Percentiles rank a stretch among this genome's conserved stretches.
Evolutionary conservation across 2,888 invertebrate genomes (phyloP).

Genomic region (Drosophila borealis): DNA sequence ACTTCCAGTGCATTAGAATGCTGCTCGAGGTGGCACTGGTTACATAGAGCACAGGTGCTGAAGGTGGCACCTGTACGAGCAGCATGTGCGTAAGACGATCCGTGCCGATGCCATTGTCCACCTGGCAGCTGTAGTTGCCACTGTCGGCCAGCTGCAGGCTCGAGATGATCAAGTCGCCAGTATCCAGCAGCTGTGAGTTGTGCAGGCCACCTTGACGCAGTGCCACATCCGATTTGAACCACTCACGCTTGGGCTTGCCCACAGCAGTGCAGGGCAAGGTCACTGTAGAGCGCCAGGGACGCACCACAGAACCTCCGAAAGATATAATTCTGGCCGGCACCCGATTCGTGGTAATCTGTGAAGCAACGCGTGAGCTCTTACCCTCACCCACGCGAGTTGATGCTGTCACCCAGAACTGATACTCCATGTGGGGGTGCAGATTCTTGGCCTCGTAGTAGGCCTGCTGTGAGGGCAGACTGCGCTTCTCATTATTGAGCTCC

Average conservation of each 20-base stretch:
- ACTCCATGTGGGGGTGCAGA: conserved; percentile 89
- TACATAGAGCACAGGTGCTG: conserved; percentile 90
- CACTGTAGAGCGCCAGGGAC: conserved; percentile 89
- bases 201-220: conserved; percentile 87
- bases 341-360: conserved; percentile 88
- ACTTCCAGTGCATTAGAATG: conserved; percentile 90
- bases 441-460: conserved; percentile 89
- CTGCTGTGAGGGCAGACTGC: conserved; percentile 88
- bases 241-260: conserved; percentile 88
- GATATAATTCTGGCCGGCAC: conserved; percentile 90
- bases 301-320: conserved; percentile 88
- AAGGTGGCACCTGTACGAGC: conserved; percentile 91
- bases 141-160: conserved; percentile 88
- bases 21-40: conserved; percentile 91
- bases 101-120: conserved; percentile 89
- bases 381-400: conserved; percentile 92
- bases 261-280: conserved; percentile 88
- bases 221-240: conserved; percentile 87
- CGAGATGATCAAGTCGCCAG: conserved; percentile 88
- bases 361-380: conserved; percentile 89
- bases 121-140: conserved; percentile 90
- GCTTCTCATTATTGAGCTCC: conserved; percentile 89
- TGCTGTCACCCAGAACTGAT: conserved; percentile 92
- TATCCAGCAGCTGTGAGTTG: conserved; percentile 88
- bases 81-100: conserved; percentile 88